Percentiles rank a stretch among this genome's conserved stretches.
phyloP scores from a whole-genome alignment of 2,113 vertebrate species.

The Ailurus styani region DNA sequence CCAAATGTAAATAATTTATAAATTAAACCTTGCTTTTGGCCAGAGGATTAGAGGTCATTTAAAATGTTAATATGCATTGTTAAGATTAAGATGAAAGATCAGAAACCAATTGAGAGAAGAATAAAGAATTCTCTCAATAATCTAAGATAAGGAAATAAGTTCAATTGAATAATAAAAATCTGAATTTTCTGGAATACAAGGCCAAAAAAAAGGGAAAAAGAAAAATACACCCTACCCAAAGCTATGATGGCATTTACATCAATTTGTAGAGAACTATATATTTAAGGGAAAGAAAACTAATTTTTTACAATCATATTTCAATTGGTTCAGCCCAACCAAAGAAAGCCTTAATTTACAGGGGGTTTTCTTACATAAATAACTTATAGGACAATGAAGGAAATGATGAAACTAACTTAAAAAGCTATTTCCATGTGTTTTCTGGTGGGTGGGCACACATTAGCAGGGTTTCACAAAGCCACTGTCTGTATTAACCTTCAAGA shows the following conservation, averaged over 20 bases:
- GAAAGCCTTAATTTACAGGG: background rate
- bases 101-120: background rate
- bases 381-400: background rate
- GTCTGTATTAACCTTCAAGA: background rate
- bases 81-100: background rate
- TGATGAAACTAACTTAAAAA: conserved; percentile 4
- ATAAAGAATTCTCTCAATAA: conserved; percentile 1
- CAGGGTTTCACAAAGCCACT: background rate
- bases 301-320: background rate
- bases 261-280: background rate
- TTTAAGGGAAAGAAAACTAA: background rate
- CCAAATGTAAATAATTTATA: background rate
- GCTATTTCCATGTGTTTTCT: background rate
- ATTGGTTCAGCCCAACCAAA: background rate
- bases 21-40: background rate
- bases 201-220: background rate
- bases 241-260: background rate
- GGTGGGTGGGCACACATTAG: background rate
- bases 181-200: background rate
- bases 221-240: background rate
- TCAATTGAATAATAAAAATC: background rate
- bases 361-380: background rate
- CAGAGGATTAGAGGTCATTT: background rate
- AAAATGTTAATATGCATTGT: background rate
- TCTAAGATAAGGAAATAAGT: background rate